Conservation (phyloP, 2,113 vertebrate species). For the Siphamia tubifer region DNA sequence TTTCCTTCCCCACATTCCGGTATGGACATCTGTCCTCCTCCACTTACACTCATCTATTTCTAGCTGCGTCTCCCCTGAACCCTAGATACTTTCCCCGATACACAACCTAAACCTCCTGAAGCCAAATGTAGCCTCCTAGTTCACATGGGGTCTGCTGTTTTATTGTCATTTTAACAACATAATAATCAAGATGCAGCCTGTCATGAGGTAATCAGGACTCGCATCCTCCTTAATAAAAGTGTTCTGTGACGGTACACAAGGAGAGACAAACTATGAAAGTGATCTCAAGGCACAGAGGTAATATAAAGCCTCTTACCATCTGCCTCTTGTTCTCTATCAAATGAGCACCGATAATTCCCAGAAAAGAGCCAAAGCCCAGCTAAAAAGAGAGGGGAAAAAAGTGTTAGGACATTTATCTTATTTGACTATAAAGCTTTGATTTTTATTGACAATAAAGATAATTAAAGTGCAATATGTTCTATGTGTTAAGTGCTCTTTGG, state of each 20-base stretch:
- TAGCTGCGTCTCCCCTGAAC: constrained; percentile 52
- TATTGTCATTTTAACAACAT: constrained; percentile 1
- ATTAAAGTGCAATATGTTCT: not conserved
- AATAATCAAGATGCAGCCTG: constrained; percentile 17
- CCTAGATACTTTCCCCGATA: constrained; percentile 36
- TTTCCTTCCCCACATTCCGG: constrained; percentile 68
- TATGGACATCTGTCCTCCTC: constrained; percentile 71
- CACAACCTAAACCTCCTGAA: constrained; percentile 11
- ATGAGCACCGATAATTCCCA: constrained; percentile 98
- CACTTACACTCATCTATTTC: constrained; percentile 80
- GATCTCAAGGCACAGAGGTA: constrained; percentile 37
- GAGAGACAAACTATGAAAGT: not conserved
- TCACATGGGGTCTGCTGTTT: not conserved
- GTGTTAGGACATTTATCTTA: constrained; percentile 23
- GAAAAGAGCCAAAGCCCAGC: constrained; percentile 97
- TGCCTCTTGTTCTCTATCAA: constrained; percentile 98
- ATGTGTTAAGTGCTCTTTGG: not conserved
- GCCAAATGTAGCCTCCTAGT: not conserved
- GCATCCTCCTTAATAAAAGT: constrained; percentile 5
- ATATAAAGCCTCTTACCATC: constrained; percentile 89
- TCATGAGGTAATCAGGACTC: not conserved
- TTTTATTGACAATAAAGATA: not conserved
- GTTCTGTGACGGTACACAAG: not conserved
- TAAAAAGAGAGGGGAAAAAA: constrained; percentile 75
- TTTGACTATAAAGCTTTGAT: not conserved